Conservation (phyloP, 2,113 vertebrate genomes). For the Tenebrosternarchus preto region DNA sequence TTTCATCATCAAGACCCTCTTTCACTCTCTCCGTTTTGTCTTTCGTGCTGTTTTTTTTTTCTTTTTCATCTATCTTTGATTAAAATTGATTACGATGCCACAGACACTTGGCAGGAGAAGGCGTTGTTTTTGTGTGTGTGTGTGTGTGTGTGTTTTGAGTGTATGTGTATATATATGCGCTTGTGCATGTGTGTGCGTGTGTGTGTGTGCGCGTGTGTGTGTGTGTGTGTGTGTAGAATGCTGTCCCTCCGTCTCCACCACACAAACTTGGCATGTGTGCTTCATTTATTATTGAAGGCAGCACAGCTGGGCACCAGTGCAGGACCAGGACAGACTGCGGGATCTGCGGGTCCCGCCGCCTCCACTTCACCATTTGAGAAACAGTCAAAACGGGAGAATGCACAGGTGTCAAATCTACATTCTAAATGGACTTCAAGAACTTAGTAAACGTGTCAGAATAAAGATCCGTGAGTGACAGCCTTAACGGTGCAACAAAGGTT, state of each 20-base stretch:
- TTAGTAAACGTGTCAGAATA: not conserved
- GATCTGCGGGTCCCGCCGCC: constrained; percentile 31
- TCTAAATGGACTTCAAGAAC: constrained; percentile 48
- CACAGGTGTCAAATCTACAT: constrained; percentile 49
- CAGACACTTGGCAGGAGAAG: constrained; percentile 47
- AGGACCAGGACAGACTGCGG: not conserved
- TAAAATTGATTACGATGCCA: constrained; percentile 53
- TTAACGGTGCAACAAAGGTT: too few species aligned
- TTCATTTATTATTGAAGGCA: constrained; percentile 50
- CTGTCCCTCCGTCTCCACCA: constrained; percentile 42
- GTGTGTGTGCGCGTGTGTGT: constrained; percentile 37
- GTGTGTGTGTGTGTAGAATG: constrained; percentile 34
- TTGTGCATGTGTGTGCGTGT: constrained; percentile 18
- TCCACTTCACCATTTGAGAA: constrained; percentile 16
- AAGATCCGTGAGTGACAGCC: too few species aligned
- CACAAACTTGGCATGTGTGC: constrained; percentile 63
- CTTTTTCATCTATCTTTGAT: constrained; percentile 45
- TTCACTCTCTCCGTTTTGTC: constrained; percentile 49
- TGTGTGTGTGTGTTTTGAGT: constrained; percentile 4
- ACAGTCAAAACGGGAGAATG: constrained; percentile 38
- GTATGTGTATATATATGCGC: constrained; percentile 5
- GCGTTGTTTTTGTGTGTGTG: constrained; percentile 30
- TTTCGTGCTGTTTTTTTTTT: constrained; percentile 31
- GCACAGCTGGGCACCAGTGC: constrained; percentile 47
- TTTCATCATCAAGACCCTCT: constrained; percentile 50